Percentiles rank a stretch among this genome's conserved stretches.
These are phyloP conservation scores for Linurgus olivaceus DNA, from an alignment of 2,797 vertebrate genomes.

Conservation along the genomic window DNA sequence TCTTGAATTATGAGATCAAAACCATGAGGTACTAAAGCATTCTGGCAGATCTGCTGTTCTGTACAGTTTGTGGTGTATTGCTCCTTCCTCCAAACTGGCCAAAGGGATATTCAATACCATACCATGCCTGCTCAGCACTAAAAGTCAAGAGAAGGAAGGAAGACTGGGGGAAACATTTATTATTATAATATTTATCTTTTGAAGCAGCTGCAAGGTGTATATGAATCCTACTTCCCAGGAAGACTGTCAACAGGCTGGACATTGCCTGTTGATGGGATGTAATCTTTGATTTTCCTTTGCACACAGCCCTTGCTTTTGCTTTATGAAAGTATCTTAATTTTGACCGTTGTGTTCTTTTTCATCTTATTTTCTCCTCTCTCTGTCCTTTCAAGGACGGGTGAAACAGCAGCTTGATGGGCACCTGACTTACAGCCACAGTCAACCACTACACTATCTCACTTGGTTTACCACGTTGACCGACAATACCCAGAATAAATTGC, in stretches of 20 bases:
- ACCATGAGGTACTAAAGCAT: not conserved
- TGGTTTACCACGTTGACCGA: not conserved
- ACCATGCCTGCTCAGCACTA: not conserved
- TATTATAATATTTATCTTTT: not conserved
- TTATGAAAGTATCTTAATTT: not conserved
- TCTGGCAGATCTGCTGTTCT: not conserved
- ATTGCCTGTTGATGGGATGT: not conserved
- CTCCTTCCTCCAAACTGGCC: not conserved
- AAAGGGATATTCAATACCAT: not conserved
- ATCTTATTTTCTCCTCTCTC: not conserved
- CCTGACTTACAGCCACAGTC: not conserved
- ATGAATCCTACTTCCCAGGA: not conserved
- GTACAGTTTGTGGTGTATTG: not conserved
- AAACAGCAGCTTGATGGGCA: not conserved
- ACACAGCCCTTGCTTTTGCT: rapidly evolving
- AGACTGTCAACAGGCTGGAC: not conserved
- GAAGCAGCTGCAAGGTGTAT: rapidly evolving
- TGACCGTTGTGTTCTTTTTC: rapidly evolving
- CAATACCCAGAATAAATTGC: not conserved
- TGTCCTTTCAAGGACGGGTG: not conserved
- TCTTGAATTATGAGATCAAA: not conserved
- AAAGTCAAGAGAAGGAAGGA: not conserved
- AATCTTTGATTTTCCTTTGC: not conserved
- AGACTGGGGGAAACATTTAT: rapidly evolving
- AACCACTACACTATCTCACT: not conserved